A percentile compares a stretch with the other conserved stretches of the same genome.
These are phyloP conservation scores for Cyanistes caeruleus DNA, from an alignment of 2,113 vertebrate genomes.

Conservation along the genomic window DNA sequence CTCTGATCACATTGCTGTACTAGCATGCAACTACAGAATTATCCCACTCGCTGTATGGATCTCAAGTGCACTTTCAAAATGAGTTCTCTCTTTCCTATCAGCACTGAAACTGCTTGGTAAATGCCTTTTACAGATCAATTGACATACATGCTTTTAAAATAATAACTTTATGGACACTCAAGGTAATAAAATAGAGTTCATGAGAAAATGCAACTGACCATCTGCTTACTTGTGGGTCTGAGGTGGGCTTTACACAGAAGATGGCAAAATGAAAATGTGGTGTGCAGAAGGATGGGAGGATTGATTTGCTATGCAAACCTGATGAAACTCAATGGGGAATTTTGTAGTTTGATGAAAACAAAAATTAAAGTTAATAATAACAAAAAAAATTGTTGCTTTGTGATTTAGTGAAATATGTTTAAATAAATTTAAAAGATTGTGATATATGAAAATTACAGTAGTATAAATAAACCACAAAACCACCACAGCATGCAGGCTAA, in stretches of 20 bases:
- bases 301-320: background rate
- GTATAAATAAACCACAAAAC: background rate
- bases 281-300: background rate
- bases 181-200: background rate
- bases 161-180: background rate
- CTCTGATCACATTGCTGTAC: background rate
- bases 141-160: slow-evolving; percentile 43
- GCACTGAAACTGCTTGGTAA: background rate
- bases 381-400: background rate
- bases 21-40: background rate
- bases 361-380: background rate
- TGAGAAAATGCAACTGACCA: background rate
- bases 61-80: slow-evolving; percentile 16
- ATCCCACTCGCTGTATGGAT: background rate
- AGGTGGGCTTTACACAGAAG: background rate
- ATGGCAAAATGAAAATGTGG: background rate
- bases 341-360: background rate
- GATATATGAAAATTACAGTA: background rate
- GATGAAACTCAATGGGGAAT: background rate
- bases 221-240: background rate
- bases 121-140: slow-evolving; percentile 18
- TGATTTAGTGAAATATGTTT: no score
- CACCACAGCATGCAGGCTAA: background rate
- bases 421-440: no score
- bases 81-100: background rate